These are phyloP conservation scores for Proteles cristata DNA, from an alignment of 2,113 vertebrate species.

Conservation along the genomic window DNA sequence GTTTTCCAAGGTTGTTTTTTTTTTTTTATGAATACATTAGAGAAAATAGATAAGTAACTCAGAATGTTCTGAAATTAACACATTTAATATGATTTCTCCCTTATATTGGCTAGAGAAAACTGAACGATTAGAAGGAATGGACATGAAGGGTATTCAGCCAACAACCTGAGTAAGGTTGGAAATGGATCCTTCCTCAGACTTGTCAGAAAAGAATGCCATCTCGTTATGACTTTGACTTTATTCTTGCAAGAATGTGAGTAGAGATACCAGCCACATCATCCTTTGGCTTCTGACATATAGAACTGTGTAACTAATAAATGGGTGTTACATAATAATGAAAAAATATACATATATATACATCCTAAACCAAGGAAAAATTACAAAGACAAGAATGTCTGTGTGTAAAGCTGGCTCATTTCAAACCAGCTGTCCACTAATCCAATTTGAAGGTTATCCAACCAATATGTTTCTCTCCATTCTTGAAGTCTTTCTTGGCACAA, in stretches of 20 bases:
- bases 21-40: background rate
- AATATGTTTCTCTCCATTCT: background rate
- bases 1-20: background rate
- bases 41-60: background rate
- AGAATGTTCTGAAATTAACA: background rate
- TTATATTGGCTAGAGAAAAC: background rate
- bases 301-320: too few species aligned
- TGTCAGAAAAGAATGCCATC: background rate
- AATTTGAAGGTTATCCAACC: background rate
- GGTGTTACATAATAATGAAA: background rate
- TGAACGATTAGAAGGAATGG: too few species aligned
- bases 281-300: background rate
- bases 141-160: background rate
- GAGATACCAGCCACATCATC: background rate
- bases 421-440: background rate
- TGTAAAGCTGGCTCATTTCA: background rate
- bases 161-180: background rate
- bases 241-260: background rate
- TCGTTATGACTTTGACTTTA: background rate
- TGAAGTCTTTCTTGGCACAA: background rate
- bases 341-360: background rate
- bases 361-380: background rate
- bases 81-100: background rate
- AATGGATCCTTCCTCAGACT: too few species aligned
- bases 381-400: background rate